Percentiles rank a stretch among this genome's conserved stretches.
Evolutionary conservation across 1,140 invertebrate genomes (phyloP).

Genomic region (Idris sp.): DNA sequence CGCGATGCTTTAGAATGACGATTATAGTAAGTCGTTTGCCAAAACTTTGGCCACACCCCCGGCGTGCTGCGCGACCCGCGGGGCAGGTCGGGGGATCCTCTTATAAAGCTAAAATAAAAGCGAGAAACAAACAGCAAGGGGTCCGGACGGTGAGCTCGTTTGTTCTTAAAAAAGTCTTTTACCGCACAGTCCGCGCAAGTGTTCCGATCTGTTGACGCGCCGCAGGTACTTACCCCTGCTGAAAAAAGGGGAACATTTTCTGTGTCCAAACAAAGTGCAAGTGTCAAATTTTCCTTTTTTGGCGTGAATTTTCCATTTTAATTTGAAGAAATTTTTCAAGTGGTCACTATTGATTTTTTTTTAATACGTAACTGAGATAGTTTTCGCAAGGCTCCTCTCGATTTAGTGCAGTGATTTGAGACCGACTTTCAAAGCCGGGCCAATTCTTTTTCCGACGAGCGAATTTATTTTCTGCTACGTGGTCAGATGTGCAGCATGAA

Average conservation of each 20-base stretch:
- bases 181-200: slow-evolving; percentile 64
- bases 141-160: slow-evolving; percentile 52
- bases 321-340: slow-evolving; percentile 46
- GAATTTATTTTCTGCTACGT: slow-evolving; percentile 43
- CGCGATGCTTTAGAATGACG: slow-evolving; percentile 55
- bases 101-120: slow-evolving; percentile 76
- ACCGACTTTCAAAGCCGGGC: slow-evolving; percentile 47
- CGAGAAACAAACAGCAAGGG: slow-evolving; percentile 68
- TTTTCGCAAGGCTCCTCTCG: slow-evolving; percentile 50
- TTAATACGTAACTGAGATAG: slow-evolving; percentile 43
- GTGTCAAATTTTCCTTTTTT: slow-evolving; percentile 18
- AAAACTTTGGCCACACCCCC: slow-evolving; percentile 59
- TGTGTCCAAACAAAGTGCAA: too few relatives aligned
- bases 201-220: slow-evolving; percentile 54
- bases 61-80: slow-evolving; percentile 17
- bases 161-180: slow-evolving; percentile 60
- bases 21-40: slow-evolving; percentile 60
- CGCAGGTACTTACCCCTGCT: slow-evolving; percentile 58
- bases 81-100: slow-evolving; percentile 62
- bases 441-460: slow-evolving; percentile 60
- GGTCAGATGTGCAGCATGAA: slow-evolving; percentile 32
- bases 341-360: slow-evolving; percentile 55
- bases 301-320: too few relatives aligned
- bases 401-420: slow-evolving; percentile 52
- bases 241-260: too few relatives aligned